A percentile compares a stretch with the other conserved stretches of the same genome.
phyloP scores from a whole-genome alignment of 2,888 invertebrate genomes.

The Xestia c-nigrum region DNA sequence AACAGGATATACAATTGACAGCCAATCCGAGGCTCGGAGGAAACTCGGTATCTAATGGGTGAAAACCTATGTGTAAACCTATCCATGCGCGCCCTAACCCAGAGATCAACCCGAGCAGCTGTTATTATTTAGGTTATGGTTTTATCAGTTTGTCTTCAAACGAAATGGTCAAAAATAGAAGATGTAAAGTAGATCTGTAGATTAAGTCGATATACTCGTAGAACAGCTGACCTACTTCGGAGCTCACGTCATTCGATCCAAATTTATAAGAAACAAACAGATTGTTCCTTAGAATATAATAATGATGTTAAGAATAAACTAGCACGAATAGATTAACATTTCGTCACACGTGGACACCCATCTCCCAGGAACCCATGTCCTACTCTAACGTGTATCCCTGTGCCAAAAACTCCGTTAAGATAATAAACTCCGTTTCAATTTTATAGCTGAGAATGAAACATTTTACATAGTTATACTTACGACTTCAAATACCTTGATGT shows the following conservation, averaged over 20 bases:
- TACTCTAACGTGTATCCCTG: background rate
- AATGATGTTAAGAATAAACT: background rate
- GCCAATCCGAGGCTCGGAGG: background rate
- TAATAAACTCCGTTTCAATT: background rate
- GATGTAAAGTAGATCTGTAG: slow-evolving; percentile 22
- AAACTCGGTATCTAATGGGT: background rate
- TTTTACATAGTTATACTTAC: too few species aligned
- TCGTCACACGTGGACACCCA: background rate
- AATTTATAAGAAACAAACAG: background rate
- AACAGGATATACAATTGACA: background rate
- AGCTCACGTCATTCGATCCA: slow-evolving; percentile 4
- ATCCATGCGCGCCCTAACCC: too few species aligned
- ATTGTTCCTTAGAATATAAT: background rate
- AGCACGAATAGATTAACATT: background rate
- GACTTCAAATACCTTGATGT: background rate
- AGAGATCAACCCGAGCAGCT: background rate
- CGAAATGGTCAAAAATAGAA: slow-evolving; percentile 34
- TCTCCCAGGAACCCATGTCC: background rate
- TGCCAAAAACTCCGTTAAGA: background rate
- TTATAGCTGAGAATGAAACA: background rate
- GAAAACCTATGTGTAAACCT: background rate
- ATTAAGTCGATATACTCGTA: slow-evolving; percentile 33
- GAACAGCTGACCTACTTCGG: slow-evolving; percentile 24
- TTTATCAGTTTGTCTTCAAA: slow-evolving; percentile 14
- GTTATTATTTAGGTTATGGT: background rate